These are phyloP conservation scores for Galendromus occidentalis DNA, from an alignment of 1,140 invertebrate species.

Conservation along the genomic window DNA sequence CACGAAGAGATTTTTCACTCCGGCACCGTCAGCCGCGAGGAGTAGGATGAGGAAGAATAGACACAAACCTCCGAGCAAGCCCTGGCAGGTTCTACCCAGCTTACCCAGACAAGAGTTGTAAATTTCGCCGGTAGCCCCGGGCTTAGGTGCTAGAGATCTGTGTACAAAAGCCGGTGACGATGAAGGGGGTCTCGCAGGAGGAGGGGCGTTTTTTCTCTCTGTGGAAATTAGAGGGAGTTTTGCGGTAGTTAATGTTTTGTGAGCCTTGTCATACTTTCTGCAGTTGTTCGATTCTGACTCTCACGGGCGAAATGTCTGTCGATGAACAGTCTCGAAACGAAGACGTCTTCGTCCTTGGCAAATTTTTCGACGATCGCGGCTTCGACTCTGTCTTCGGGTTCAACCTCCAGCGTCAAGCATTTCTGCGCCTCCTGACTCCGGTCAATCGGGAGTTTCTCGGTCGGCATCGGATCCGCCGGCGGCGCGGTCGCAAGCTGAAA, in stretches of 20 bases:
- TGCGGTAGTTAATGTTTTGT: too few species aligned
- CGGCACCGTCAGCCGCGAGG: not conserved
- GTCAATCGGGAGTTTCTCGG: too few species aligned
- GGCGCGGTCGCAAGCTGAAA: too few species aligned
- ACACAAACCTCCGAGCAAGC: not conserved
- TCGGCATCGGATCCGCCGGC: too few species aligned
- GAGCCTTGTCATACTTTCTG: too few species aligned
- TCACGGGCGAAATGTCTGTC: not conserved
- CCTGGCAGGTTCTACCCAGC: not conserved
- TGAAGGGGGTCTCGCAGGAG: not conserved
- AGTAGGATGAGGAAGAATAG: not conserved
- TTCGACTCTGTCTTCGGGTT: too few species aligned
- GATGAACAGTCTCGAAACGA: slow-evolving; percentile 2
- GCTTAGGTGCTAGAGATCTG: not conserved
- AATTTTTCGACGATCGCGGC: too few species aligned
- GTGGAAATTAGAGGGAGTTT: not conserved
- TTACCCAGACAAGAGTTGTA: not conserved
- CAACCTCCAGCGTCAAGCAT: too few species aligned
- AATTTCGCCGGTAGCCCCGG: not conserved
- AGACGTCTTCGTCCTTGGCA: not conserved
- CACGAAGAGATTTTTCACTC: not conserved
- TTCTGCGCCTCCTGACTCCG: too few species aligned
- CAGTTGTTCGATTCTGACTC: not conserved
- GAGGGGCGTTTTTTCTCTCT: not conserved
- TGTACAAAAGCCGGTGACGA: not conserved